A percentile compares a stretch with the other conserved stretches of the same genome.
Conservation (phyloP, 2,888 invertebrate genomes). For the Cheilosia urbana region DNA sequence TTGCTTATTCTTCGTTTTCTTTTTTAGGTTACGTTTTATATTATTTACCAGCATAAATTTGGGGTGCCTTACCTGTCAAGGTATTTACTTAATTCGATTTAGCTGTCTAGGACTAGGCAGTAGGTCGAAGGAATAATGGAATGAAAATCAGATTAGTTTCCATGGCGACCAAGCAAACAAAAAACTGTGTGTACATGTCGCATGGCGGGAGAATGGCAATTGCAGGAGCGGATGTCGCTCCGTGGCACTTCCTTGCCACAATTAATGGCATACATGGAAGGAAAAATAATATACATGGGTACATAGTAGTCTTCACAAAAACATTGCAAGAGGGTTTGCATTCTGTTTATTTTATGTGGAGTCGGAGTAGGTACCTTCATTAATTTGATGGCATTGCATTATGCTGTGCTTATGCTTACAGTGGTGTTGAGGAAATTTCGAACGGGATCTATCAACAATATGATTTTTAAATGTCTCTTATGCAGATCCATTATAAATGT, state of each 20-base stretch:
- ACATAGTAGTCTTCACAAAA: background rate
- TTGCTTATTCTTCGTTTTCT: conserved; percentile 24
- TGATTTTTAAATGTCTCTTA: too few relatives aligned
- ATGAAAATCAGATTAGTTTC: conserved; percentile 47
- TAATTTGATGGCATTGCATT: conserved; percentile 61
- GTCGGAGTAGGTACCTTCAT: conserved; percentile 40
- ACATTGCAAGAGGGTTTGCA: background rate
- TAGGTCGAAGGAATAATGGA: conserved; percentile 15
- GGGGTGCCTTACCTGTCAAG: conserved; percentile 48
- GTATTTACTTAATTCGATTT: conserved; percentile 36
- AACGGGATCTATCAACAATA: background rate
- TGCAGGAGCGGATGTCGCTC: conserved; percentile 60
- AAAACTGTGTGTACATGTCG: conserved; percentile 13
- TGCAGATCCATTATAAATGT: too few relatives aligned
- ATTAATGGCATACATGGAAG: conserved; percentile 35
- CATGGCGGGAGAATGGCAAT: conserved; percentile 30
- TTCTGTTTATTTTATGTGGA: conserved; percentile 24
- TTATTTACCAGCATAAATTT: conserved; percentile 53
- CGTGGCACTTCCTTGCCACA: conserved; percentile 66
- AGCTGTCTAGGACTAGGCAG: conserved; percentile 14
- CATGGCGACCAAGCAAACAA: conserved; percentile 56
- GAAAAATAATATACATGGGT: background rate
- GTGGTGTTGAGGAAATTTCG: conserved; percentile 3
- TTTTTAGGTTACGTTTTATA: conserved; percentile 22
- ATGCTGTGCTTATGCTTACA: conserved; percentile 45